These are phyloP conservation scores for Ageneiosus marmoratus DNA, from an alignment of 2,113 vertebrate species.

Conservation along the genomic window DNA sequence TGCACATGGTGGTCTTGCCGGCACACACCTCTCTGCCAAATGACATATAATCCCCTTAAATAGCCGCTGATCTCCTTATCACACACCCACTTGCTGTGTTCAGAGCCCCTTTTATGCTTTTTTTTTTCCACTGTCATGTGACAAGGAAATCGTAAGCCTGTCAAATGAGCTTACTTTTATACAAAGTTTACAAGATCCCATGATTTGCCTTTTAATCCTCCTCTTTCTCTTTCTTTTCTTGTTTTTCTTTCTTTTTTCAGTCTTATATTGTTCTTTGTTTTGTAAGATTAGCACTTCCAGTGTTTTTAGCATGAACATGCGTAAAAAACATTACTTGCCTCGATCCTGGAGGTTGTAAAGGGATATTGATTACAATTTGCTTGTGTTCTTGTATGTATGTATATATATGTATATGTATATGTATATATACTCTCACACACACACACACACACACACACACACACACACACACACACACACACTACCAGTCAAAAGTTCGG, in stretches of 20 bases:
- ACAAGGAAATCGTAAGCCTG: slow-evolving; percentile 66
- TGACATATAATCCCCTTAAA: slow-evolving; percentile 64
- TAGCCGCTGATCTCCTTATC: slow-evolving; percentile 65
- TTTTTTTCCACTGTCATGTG: slow-evolving; percentile 66
- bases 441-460: no score
- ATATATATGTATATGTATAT: no score
- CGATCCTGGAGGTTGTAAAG: slow-evolving; percentile 36
- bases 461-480: no score
- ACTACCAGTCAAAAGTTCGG: no score
- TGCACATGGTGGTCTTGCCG: slow-evolving; percentile 42
- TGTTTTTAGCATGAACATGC: slow-evolving; percentile 47
- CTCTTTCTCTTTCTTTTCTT: slow-evolving; percentile 38
- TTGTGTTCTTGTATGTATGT: background rate
- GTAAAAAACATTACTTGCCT: slow-evolving; percentile 68
- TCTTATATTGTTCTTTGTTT: slow-evolving; percentile 18
- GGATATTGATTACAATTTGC: background rate
- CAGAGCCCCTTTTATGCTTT: background rate
- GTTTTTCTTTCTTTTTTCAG: slow-evolving; percentile 33
- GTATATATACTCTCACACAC: no score
- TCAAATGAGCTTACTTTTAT: slow-evolving; percentile 70
- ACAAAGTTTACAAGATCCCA: slow-evolving; percentile 65
- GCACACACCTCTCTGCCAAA: slow-evolving; percentile 38
- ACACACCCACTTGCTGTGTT: slow-evolving; percentile 41
- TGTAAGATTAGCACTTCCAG: slow-evolving; percentile 54
- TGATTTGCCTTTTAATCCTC: slow-evolving; percentile 70